A percentile compares a stretch with the other conserved stretches of the same genome.
phyloP scores from a whole-genome alignment of 2,797 vertebrate species.

The Eulemur rubriventer region DNA sequence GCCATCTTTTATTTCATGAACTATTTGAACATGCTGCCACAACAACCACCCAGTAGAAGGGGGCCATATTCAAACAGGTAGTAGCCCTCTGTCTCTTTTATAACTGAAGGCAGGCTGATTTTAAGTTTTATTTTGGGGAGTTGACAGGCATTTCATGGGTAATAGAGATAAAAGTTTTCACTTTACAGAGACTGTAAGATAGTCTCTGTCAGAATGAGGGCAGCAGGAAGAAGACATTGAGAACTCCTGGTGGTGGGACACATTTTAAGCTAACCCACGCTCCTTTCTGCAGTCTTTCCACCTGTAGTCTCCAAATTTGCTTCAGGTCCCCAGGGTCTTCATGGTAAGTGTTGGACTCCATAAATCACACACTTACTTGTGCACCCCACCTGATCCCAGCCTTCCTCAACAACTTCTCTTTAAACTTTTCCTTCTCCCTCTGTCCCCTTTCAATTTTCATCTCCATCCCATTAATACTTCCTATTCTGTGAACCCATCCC shows the following conservation, averaged over 20 bases:
- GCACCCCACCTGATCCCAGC: rapidly evolving
- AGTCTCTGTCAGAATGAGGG: background rate
- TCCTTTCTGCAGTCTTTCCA: background rate
- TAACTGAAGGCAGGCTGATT: background rate
- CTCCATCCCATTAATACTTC: background rate
- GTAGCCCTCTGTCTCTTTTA: background rate
- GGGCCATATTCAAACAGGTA: background rate
- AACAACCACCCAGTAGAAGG: background rate
- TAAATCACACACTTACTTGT: background rate
- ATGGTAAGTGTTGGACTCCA: too few relatives aligned
- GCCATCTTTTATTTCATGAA: background rate
- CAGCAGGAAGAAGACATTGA: background rate
- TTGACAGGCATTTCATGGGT: background rate
- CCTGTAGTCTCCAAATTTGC: background rate
- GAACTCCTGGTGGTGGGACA: background rate
- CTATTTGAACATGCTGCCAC: background rate
- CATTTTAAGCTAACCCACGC: background rate
- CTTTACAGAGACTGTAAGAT: background rate
- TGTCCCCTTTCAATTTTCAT: background rate
- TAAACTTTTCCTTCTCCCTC: background rate
- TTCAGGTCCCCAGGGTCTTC: background rate
- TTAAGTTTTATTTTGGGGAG: background rate
- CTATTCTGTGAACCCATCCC: background rate
- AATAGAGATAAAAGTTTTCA: background rate
- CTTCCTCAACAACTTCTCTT: background rate